A percentile compares a stretch with the other conserved stretches of the same genome.
phyloP scores from a whole-genome alignment of 23 tunicate species.

The Oikopleura vanhoeffeni region DNA sequence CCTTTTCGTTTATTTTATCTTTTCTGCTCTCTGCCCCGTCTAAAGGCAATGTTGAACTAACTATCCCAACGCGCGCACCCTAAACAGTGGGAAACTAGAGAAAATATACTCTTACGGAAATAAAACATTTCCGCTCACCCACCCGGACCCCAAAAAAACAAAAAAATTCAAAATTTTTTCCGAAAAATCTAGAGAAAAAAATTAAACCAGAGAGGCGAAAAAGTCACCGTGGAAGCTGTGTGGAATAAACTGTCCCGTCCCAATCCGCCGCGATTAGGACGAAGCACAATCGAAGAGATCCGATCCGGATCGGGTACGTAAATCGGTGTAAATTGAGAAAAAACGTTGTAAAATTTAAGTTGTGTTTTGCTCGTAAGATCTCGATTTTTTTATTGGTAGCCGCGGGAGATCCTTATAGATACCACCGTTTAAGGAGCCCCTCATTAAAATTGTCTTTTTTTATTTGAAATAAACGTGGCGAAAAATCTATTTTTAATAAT shows the following conservation, averaged over 20 bases:
- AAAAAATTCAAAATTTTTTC: too few relatives aligned
- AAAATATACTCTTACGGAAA: background rate
- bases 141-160: background rate
- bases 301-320: too few relatives aligned
- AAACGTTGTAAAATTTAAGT: background rate
- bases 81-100: background rate
- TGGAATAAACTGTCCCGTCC: background rate
- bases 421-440: too few relatives aligned
- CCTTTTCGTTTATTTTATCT: background rate
- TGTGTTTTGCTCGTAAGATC: background rate
- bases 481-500: too few relatives aligned
- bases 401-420: background rate
- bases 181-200: background rate
- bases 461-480: too few relatives aligned
- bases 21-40: background rate
- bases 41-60: constrained; percentile 1
- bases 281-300: too few relatives aligned
- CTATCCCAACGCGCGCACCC: constrained; percentile 4
- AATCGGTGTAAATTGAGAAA: background rate
- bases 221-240: background rate
- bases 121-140: background rate
- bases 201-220: background rate
- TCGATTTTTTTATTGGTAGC: background rate
- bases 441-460: too few relatives aligned
- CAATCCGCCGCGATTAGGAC: background rate